A percentile compares a stretch with the other conserved stretches of the same genome.
phyloP scores from a whole-genome alignment of 1,140 invertebrate species.

The Adoxophyes honmai region DNA sequence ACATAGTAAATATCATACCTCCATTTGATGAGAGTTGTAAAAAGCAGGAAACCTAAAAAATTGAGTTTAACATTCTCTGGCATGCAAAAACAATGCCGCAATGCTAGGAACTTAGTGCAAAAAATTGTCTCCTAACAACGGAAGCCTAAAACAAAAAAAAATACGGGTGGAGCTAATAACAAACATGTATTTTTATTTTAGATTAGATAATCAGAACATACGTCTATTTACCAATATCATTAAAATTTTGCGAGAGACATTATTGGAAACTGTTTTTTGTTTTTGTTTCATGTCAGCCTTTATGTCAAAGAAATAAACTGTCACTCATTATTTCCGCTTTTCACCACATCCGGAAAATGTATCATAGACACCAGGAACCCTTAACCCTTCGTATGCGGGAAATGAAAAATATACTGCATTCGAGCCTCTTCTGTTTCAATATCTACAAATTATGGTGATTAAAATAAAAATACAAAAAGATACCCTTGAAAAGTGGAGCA shows the following conservation, averaged over 20 bases:
- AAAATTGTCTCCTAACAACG: slow-evolving; percentile 32
- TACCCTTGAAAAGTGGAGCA: too few species aligned
- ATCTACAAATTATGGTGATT: too few species aligned
- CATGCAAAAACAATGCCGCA: slow-evolving; percentile 26
- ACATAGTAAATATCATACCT: slow-evolving; percentile 36
- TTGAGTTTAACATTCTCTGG: slow-evolving; percentile 28
- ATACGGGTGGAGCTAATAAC: slow-evolving; percentile 21
- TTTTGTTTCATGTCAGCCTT: slow-evolving; percentile 46
- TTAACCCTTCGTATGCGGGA: too few species aligned
- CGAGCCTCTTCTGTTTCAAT: too few species aligned
- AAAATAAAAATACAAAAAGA: too few species aligned
- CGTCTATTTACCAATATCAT: slow-evolving; percentile 46
- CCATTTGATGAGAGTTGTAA: slow-evolving; percentile 39
- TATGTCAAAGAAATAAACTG: slow-evolving; percentile 18
- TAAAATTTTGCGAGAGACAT: slow-evolving; percentile 60
- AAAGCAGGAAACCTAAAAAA: slow-evolving; percentile 16
- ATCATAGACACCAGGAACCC: background rate
- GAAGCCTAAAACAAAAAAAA: slow-evolving; percentile 37
- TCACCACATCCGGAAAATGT: slow-evolving; percentile 8
- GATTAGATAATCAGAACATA: slow-evolving; percentile 19
- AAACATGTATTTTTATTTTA: background rate
- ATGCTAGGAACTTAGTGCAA: slow-evolving; percentile 18
- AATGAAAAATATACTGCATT: too few species aligned
- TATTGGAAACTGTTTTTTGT: slow-evolving; percentile 62
- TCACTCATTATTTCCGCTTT: slow-evolving; percentile 11